Percentiles rank a stretch among this genome's conserved stretches.
phyloP scores from a whole-genome alignment of 1,140 invertebrate species.

The Drosophila tropicalis region DNA sequence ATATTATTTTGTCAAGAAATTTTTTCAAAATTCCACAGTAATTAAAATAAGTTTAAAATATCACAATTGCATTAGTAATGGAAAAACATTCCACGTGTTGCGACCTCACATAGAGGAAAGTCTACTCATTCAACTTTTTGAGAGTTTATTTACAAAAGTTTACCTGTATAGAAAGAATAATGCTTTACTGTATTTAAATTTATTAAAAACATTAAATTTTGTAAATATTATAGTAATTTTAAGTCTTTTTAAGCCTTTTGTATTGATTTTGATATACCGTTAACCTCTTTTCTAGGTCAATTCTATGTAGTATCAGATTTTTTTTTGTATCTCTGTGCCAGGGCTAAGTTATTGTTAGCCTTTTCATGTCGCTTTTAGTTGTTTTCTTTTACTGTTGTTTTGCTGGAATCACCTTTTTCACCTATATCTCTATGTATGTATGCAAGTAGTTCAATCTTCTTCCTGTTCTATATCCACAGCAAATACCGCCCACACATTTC shows the following conservation, averaged over 20 bases:
- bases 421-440: background rate
- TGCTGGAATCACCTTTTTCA: background rate
- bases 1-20: background rate
- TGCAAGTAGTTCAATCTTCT: slow-evolving; percentile 17
- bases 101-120: too few species aligned
- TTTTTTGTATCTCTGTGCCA: background rate
- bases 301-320: background rate
- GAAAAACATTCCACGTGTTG: too few species aligned
- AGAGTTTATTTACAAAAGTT: too few species aligned
- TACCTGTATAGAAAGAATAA: too few species aligned
- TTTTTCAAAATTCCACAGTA: too few species aligned
- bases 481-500: slow-evolving; percentile 18
- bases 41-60: too few species aligned
- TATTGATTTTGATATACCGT: background rate
- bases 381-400: background rate
- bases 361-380: too few species aligned
- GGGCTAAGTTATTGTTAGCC: slow-evolving; percentile 4
- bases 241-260: background rate
- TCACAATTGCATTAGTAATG: too few species aligned
- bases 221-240: background rate
- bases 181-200: too few species aligned
- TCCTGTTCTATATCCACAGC: slow-evolving; percentile 11
- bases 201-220: too few species aligned
- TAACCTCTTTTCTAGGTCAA: background rate
- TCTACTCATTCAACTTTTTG: too few species aligned